A percentile compares a stretch with the other conserved stretches of the same genome.
These are phyloP conservation scores for Merodon equestris DNA, from an alignment of 2,888 invertebrate genomes.

Conservation along the genomic window DNA sequence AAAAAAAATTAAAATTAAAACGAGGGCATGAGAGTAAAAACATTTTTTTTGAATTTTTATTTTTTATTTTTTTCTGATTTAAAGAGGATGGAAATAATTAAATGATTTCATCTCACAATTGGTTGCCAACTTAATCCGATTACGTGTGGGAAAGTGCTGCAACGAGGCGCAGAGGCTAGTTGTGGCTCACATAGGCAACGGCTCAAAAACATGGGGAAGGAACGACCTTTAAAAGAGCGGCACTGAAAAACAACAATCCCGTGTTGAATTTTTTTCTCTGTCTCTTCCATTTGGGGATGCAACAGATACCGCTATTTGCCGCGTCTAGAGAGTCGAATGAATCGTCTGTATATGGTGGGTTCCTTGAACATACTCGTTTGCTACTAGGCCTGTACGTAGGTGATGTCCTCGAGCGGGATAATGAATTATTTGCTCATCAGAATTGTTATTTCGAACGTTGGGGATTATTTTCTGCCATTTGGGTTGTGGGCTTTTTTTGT, in stretches of 20 bases:
- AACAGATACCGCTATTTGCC: constrained; percentile 38
- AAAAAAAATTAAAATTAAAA: constrained; percentile 24
- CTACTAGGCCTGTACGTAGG: constrained; percentile 10
- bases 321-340: neutral
- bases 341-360: no score
- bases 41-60: constrained; percentile 18
- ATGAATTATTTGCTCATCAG: constrained; percentile 68
- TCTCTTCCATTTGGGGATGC: constrained; percentile 42
- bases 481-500: no score
- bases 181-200: neutral
- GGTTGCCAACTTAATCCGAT: constrained; percentile 68
- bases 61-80: constrained; percentile 33
- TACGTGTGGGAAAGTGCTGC: constrained; percentile 39
- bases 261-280: no score
- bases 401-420: constrained; percentile 60
- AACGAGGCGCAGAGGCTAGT: neutral
- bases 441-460: constrained; percentile 44
- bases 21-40: constrained; percentile 2
- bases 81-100: constrained; percentile 65
- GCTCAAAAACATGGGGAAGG: no score
- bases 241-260: constrained; percentile 41
- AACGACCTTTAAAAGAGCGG: constrained; percentile 39
- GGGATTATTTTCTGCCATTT: neutral
- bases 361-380: constrained; percentile 40
- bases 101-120: constrained; percentile 68